These are phyloP conservation scores for Irena cyanogastra DNA, from an alignment of 2,113 vertebrate genomes.

Conservation along the genomic window DNA sequence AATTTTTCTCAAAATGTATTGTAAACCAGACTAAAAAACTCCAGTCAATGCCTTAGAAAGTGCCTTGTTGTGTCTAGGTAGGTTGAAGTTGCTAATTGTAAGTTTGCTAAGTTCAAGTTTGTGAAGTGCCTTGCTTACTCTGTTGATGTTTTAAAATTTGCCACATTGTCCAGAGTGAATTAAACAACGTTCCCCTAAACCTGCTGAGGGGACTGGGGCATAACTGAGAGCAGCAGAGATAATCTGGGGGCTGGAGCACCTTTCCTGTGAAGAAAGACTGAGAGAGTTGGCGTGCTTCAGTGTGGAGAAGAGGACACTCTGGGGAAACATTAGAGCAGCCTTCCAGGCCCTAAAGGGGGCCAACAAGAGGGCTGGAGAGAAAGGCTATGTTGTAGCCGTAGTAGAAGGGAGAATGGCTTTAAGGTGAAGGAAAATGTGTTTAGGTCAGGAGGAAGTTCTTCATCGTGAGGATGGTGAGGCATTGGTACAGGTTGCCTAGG, in stretches of 20 bases:
- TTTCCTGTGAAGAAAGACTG: neutral
- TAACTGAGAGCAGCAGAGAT: neutral
- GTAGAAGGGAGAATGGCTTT: neutral
- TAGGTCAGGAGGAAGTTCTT: neutral
- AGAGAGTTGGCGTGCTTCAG: neutral
- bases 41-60: neutral
- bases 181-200: neutral
- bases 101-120: neutral
- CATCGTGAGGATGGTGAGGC: neutral
- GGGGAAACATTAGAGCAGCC: neutral
- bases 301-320: neutral
- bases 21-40: neutral
- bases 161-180: neutral
- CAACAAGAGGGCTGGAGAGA: neutral
- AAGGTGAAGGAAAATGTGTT: neutral
- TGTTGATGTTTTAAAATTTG: neutral
- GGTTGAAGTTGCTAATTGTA: neutral
- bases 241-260: neutral
- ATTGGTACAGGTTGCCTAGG: neutral
- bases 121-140: neutral
- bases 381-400: neutral
- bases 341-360: neutral
- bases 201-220: accelerated
- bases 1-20: neutral
- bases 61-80: no score